Conservation (phyloP, 2,113 vertebrate genomes). For the Myrmecophaga tridactyla region DNA sequence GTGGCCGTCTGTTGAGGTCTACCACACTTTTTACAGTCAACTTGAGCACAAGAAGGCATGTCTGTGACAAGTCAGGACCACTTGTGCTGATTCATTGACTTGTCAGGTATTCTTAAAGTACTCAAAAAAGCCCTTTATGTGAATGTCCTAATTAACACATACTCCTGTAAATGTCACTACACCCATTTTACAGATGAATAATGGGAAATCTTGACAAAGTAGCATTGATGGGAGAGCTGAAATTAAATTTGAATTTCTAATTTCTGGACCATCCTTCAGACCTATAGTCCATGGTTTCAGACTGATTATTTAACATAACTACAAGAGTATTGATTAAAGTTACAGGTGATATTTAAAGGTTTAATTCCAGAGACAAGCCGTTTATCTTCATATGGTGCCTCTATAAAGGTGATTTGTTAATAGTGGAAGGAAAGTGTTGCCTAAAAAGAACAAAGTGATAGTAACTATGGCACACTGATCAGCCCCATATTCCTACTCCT, state of each 20-base stretch:
- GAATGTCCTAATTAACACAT: constrained; percentile 38
- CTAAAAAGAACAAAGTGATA: background rate
- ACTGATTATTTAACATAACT: constrained; percentile 15
- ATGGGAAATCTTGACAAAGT: background rate
- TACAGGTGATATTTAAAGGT: constrained; percentile 31
- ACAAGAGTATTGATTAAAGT: constrained; percentile 44
- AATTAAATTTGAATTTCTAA: constrained; percentile 30
- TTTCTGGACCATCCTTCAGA: background rate
- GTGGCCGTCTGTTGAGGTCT: background rate
- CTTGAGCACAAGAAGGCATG: background rate
- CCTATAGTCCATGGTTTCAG: background rate
- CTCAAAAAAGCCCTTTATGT: background rate
- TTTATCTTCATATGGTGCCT: background rate
- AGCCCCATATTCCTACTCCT: background rate
- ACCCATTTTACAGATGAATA: constrained; percentile 51
- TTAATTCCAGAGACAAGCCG: constrained; percentile 38
- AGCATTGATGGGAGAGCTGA: background rate
- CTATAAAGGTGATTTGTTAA: background rate
- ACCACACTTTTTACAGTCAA: background rate
- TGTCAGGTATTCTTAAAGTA: background rate
- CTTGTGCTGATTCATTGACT: background rate
- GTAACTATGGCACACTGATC: background rate
- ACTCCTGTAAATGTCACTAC: constrained; percentile 14
- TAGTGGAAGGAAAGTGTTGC: background rate
- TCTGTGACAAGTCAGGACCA: background rate